Conservation (phyloP, 1,140 invertebrate genomes). For the Heliconius eleuchia region DNA sequence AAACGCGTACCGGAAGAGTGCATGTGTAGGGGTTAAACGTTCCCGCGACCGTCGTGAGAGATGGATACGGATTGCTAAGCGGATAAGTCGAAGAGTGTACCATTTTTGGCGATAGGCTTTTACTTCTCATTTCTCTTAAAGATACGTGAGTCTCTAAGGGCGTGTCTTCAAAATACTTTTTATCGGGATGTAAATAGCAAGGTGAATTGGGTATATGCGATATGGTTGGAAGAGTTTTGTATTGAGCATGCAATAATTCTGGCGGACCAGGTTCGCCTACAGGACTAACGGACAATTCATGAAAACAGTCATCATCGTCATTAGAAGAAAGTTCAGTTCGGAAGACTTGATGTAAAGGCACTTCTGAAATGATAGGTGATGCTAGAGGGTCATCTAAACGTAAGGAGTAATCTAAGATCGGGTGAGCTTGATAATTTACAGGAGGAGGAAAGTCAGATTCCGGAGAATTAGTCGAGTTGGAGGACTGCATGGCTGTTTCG, state of each 20-base stretch:
- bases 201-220: slow-evolving; percentile 75
- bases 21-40: slow-evolving; percentile 74
- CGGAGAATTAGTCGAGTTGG: slow-evolving; percentile 68
- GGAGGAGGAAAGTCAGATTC: slow-evolving; percentile 68
- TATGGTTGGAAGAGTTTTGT: slow-evolving; percentile 69
- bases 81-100: slow-evolving; percentile 73
- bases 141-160: slow-evolving; percentile 50
- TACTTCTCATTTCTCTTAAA: slow-evolving; percentile 60
- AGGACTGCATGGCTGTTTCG: slow-evolving; percentile 72
- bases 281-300: slow-evolving; percentile 63
- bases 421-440: slow-evolving; percentile 69
- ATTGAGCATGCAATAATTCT: slow-evolving; percentile 74
- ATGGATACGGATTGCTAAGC: slow-evolving; percentile 68
- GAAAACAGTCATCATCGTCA: slow-evolving; percentile 55
- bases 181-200: slow-evolving; percentile 69
- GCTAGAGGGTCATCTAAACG: slow-evolving; percentile 41
- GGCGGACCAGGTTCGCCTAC: slow-evolving; percentile 62
- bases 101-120: slow-evolving; percentile 61
- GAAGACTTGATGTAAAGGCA: slow-evolving; percentile 64
- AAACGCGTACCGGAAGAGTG: slow-evolving; percentile 55
- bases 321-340: slow-evolving; percentile 54
- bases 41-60: slow-evolving; percentile 72
- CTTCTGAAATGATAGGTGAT: slow-evolving; percentile 60
- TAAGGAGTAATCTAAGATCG: slow-evolving; percentile 45
- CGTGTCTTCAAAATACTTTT: slow-evolving; percentile 54